Evolutionary conservation across 2,797 vertebrate species (phyloP).

Genomic region (Anabacerthia variegaticeps): DNA sequence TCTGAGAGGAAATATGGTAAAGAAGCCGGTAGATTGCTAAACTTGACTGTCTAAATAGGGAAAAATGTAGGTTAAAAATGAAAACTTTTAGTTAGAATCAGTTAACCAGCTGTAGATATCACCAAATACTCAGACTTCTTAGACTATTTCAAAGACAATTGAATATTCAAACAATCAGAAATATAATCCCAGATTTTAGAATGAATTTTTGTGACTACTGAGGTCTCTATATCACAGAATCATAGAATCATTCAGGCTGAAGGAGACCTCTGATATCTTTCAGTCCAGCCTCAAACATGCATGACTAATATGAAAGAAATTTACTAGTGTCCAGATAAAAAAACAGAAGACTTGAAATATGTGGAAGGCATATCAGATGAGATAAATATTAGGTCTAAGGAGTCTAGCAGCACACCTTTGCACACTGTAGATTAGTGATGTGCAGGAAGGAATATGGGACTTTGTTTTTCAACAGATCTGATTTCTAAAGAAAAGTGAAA

Average conservation of each 20-base stretch:
- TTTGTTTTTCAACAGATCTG: neutral
- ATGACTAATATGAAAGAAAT: neutral
- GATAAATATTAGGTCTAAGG: neutral
- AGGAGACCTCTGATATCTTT: neutral
- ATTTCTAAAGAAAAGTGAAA: neutral
- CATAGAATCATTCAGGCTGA: neutral
- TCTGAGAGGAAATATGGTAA: neutral
- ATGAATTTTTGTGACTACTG: neutral
- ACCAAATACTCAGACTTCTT: neutral
- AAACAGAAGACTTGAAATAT: neutral
- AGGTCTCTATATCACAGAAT: neutral
- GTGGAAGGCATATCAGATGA: neutral
- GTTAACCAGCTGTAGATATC: neutral
- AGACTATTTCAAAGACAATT: neutral
- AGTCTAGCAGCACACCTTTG: neutral
- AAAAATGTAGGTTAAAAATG: neutral
- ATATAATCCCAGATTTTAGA: neutral
- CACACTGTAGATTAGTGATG: neutral
- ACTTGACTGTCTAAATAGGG: neutral
- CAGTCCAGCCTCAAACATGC: neutral
- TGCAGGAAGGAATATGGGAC: neutral
- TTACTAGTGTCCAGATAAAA: neutral
- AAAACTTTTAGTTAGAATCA: neutral
- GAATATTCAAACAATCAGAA: neutral
- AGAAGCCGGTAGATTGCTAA: neutral